Evolutionary conservation across 2,113 vertebrate species (phyloP).

Genomic region (Mus pahari): DNA sequence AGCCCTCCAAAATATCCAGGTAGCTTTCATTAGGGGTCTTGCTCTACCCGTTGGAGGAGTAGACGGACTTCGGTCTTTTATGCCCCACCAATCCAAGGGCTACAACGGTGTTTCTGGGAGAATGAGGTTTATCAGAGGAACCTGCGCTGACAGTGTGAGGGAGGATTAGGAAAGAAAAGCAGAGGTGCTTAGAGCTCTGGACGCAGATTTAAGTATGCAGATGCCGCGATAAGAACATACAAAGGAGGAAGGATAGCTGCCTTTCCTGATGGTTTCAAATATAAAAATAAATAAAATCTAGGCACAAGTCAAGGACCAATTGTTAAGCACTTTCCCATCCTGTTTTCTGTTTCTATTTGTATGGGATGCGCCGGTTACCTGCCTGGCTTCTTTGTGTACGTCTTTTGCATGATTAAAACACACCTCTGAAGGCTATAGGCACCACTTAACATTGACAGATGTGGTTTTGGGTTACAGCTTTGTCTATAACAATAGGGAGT

Average conservation of each 20-base stretch:
- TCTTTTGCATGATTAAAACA: slow-evolving; percentile 68
- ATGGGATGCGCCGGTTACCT: not conserved
- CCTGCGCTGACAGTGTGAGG: not conserved
- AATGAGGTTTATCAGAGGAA: slow-evolving; percentile 5
- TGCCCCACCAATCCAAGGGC: slow-evolving; percentile 9
- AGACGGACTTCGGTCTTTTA: slow-evolving; percentile 38
- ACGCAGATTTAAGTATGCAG: not conserved
- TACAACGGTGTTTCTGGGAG: not conserved
- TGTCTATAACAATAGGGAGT: not conserved
- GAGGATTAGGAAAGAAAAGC: slow-evolving; percentile 9
- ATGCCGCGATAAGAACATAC: not conserved
- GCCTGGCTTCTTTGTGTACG: slow-evolving; percentile 52
- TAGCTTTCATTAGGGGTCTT: slow-evolving; percentile 60
- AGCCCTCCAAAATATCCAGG: slow-evolving; percentile 47
- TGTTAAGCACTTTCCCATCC: not conserved
- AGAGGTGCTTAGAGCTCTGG: not conserved
- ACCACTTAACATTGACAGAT: slow-evolving; percentile 27
- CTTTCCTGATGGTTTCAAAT: not conserved
- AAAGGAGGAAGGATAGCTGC: not conserved
- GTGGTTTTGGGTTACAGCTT: slow-evolving; percentile 65
- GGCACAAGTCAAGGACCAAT: not conserved
- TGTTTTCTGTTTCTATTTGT: slow-evolving; percentile 38
- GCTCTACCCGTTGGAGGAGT: slow-evolving; percentile 1
- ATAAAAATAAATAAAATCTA: not conserved
- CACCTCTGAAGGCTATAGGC: slow-evolving; percentile 38